Percentiles rank a stretch among this genome's conserved stretches.
phyloP scores from a whole-genome alignment of 2,797 vertebrate genomes.

The Fistularia tabacaria region DNA sequence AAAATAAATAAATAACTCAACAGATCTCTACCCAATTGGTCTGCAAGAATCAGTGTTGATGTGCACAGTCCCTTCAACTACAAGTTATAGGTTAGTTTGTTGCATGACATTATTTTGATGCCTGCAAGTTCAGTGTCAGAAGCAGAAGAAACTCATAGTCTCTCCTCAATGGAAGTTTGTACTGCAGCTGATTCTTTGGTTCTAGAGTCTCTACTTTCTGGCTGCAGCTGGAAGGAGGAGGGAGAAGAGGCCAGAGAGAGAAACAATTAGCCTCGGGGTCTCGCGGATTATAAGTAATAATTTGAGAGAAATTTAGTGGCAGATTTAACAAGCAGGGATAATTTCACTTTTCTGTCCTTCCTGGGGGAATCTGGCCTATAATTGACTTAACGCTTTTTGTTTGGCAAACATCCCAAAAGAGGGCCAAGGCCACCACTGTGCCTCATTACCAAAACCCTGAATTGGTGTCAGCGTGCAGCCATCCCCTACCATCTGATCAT shows the following conservation, averaged over 20 bases:
- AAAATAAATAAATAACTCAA: no score
- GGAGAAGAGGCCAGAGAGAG: constrained; percentile 30
- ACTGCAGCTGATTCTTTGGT: no score
- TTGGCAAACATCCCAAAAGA: constrained; percentile 79
- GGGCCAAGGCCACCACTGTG: constrained; percentile 55
- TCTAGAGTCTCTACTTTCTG: no score
- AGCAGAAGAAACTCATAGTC: no score
- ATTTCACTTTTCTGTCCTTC: constrained; percentile 72
- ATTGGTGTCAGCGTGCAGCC: constrained; percentile 29
- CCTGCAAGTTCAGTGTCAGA: no score
- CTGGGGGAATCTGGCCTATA: constrained; percentile 70
- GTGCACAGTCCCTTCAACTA: no score
- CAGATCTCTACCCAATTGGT: no score
- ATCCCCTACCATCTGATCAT: constrained; percentile 31
- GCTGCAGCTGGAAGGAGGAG: constrained; percentile 4
- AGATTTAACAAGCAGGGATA: constrained; percentile 77
- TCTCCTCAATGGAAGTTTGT: no score
- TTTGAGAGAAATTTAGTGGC: constrained; percentile 78
- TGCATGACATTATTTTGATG: no score
- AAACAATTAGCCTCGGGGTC: constrained; percentile 75
- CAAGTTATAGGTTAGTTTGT: no score
- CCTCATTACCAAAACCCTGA: constrained; percentile 47
- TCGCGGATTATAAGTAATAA: constrained; percentile 76
- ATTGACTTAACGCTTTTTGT: constrained; percentile 77
- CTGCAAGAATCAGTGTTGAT: no score